Base-by-base conservation (phyloP, 2,888 invertebrate species). In the Macrophya annulata region DNA sequence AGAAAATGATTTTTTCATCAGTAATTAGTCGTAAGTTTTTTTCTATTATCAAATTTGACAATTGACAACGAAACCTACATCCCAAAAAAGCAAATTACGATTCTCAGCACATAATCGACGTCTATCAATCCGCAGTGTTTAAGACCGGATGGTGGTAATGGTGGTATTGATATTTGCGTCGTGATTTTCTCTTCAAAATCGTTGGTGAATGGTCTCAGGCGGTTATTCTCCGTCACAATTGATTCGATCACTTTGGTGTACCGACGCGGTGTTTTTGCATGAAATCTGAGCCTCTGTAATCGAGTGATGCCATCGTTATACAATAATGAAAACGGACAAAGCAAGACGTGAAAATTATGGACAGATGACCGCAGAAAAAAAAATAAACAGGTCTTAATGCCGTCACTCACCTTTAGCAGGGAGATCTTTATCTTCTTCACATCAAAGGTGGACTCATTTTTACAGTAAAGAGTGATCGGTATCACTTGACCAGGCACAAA, bases 401-500 rank as follows among this genome's bases (percentile, higher is more conserved):
- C 8, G 1, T 0, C 3, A n/a, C 68, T 81, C 71, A 88, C 88
- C 86, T 87, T 86, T 84, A 87, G 77, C 84, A 89, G 72, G n/a
- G 62, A 40, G 10, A 88, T 71, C 71, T 85, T 85, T 40, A 89
- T 65, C 62, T 84, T 86, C 2, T 68, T 82, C 2, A 91, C 86
- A 3, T 86, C 85, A 6, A 88, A 86, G 4, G 84, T 86, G 15
- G 90, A 89, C 31, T 82, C 81, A 84, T 91, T 91, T 82, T 89
- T 87, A 2, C 90, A 87, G 72, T 90, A 88, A 6, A 91, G 87
- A 43, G 87, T 87, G 9, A 90, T 87, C 12, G 87, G 85, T 62
- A 92, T 88, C 48, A 84, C 82, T 85, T 92, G 90, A 15, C 91
- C 92, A 10, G 90, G 87, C 15, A 88, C 89, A 62, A 88, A 91